Base-by-base conservation (phyloP, 2,888 invertebrate genomes). In the Aleiodes leptofemur region DNA sequence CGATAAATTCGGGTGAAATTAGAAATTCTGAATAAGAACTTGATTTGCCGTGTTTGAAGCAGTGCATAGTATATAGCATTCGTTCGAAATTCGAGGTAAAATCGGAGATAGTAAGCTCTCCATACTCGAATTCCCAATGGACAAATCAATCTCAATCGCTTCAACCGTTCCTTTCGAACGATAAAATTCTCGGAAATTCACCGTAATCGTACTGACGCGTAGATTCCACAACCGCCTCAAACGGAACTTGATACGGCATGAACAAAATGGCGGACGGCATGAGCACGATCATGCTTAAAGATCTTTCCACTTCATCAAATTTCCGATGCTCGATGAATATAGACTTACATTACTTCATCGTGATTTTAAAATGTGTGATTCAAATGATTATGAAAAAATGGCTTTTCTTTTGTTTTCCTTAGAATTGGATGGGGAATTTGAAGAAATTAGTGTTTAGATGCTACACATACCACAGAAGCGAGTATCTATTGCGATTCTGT, bases 381-480 rank as follows among this genome's bases (percentile, higher is more conserved):
- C 4, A 43, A 5, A 53, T 53, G 14, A 14, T 53, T 53, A 53
- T 53, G 53, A 53, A 53, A 16, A 53, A 53, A 14, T 4, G 16
- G 11, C 16, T 29, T 14, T 59, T 53, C 72, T 68, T 14, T 8
- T 51, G 68, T 71, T 83, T 83, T 74, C 34, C 6, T 0, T 77
- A 90, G 89, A 92, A 91, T 80, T 94, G 94, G 94, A 91, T 91
- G 83, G 90, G 90, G 72, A 91, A 92, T 84, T 90, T 95, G 82
- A 93, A 93, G 84, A 92, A 92, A 83, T 90, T 95, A 73, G 94
- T 95, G 74, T 92, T 92, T 78, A 91, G 92, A 83, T 95, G 95
- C 87, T 95, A 95, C 85, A 92, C 93, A 66, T 94, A 92, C 85
- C 94, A 95, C 88, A 93, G 93, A 86, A 94, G 94, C 84, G 91